These are phyloP conservation scores for Rhagonycha fulva DNA, from an alignment of 2,888 invertebrate genomes.

Conservation along the genomic window DNA sequence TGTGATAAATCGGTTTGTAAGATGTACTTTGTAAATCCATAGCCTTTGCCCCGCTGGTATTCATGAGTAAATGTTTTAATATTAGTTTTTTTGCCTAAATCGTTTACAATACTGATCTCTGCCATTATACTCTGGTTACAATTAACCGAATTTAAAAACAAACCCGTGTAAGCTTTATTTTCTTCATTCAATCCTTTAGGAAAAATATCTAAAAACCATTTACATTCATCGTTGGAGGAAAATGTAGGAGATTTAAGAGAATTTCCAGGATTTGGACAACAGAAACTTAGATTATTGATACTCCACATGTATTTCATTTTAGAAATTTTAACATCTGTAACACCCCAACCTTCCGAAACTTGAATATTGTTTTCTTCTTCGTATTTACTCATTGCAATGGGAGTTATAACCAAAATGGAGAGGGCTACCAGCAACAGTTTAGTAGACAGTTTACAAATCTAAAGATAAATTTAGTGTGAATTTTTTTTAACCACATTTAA, in stretches of 20 bases:
- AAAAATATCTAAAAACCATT: not conserved
- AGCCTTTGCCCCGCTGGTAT: not conserved
- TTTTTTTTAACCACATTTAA: too few relatives aligned
- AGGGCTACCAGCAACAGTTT: not conserved
- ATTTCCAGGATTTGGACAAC: not conserved
- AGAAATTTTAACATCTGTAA: not conserved
- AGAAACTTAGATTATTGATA: not conserved
- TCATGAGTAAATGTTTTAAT: too few relatives aligned
- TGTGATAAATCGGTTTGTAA: not conserved
- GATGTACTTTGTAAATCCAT: not conserved
- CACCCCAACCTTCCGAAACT: not conserved
- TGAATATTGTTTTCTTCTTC: not conserved
- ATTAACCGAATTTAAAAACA: not conserved
- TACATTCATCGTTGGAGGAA: not conserved
- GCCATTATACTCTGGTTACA: not conserved
- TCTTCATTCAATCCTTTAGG: not conserved
- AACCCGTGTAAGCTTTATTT: fast-evolving
- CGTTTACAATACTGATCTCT: not conserved
- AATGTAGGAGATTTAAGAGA: not conserved
- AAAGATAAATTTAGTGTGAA: too few relatives aligned
- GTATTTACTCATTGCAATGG: not conserved
- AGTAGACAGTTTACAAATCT: too few relatives aligned
- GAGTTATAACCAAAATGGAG: not conserved
- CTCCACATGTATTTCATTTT: not conserved
- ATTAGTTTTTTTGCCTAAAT: not conserved